phyloP scores from a whole-genome alignment of 2,888 invertebrate genomes.

The Aradus depressus region DNA sequence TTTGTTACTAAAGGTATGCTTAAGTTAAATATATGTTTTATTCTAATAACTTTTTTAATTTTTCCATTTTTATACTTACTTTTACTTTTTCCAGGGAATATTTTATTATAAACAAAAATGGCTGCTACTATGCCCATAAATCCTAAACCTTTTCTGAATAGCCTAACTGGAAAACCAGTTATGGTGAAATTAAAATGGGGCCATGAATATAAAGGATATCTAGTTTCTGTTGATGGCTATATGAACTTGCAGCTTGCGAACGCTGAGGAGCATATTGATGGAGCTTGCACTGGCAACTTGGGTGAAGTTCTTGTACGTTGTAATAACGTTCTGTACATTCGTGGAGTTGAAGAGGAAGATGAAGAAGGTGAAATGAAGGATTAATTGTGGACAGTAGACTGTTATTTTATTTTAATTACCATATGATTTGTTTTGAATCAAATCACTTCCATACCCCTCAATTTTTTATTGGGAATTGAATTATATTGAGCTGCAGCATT shows the following conservation, averaged over 20 bases:
- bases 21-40: neutral
- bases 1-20: neutral
- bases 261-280: slow-evolving; percentile 94
- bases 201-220: slow-evolving; percentile 95
- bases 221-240: slow-evolving; percentile 96
- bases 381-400: slow-evolving; percentile 42
- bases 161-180: slow-evolving; percentile 93
- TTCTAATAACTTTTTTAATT: neutral
- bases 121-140: slow-evolving; percentile 89
- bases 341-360: slow-evolving; percentile 91
- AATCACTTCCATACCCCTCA: too few species aligned
- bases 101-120: slow-evolving; percentile 4
- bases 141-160: slow-evolving; percentile 97
- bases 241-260: slow-evolving; percentile 98
- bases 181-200: slow-evolving; percentile 99
- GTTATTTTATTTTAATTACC: too few species aligned
- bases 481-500: too few species aligned
- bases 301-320: slow-evolving; percentile 96
- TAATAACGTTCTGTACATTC: slow-evolving; percentile 91
- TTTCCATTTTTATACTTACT: neutral
- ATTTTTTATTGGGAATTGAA: too few species aligned
- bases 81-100: too few species aligned
- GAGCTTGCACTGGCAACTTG: slow-evolving; percentile 78
- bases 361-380: slow-evolving; percentile 95
- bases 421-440: too few species aligned